phyloP scores from a whole-genome alignment of 2,888 invertebrate species.

The Diadegma fenestrale region DNA sequence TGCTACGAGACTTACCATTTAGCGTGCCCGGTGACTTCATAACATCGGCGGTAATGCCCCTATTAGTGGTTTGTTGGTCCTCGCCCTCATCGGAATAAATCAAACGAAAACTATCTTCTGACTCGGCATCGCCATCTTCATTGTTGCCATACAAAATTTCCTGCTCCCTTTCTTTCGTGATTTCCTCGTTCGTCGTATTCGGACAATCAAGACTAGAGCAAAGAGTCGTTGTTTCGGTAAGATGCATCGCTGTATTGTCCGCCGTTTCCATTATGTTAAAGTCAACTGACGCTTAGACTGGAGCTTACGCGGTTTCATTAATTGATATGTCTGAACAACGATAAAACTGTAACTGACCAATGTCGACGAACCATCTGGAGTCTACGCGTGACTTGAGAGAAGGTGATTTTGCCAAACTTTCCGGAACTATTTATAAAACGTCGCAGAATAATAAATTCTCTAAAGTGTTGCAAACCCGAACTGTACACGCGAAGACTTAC shows the following conservation, averaged over 20 bases:
- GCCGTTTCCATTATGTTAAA: conserved; percentile 78
- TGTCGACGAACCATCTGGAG: conserved; percentile 44
- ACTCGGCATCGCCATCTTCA: conserved; percentile 79
- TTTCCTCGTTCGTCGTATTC: conserved; percentile 73
- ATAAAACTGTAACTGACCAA: conserved; percentile 44
- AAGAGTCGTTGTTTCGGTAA: conserved; percentile 74
- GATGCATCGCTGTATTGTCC: conserved; percentile 74
- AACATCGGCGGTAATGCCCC: conserved; percentile 23
- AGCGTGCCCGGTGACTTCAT: conserved; percentile 33
- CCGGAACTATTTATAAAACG: neutral
- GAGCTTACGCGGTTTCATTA: conserved; percentile 45
- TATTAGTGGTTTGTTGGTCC: conserved; percentile 60
- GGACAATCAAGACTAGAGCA: conserved; percentile 70
- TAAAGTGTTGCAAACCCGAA: conserved; percentile 11
- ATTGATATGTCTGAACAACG: conserved; percentile 55
- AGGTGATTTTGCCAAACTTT: neutral
- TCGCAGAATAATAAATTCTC: neutral
- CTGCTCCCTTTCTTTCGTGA: conserved; percentile 78
- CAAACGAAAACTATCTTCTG: conserved; percentile 81
- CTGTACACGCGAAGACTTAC: conserved; percentile 12
- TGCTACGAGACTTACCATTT: conserved; percentile 65
- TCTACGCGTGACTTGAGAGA: neutral
- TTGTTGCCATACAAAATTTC: conserved; percentile 77
- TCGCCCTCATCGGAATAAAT: conserved; percentile 81
- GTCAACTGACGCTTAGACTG: conserved; percentile 50